Evolutionary conservation across 2,888 invertebrate genomes (phyloP), one percentile per base, ranked within the genome.

Genomic region (Caenorhabditis sp.): DNA sequence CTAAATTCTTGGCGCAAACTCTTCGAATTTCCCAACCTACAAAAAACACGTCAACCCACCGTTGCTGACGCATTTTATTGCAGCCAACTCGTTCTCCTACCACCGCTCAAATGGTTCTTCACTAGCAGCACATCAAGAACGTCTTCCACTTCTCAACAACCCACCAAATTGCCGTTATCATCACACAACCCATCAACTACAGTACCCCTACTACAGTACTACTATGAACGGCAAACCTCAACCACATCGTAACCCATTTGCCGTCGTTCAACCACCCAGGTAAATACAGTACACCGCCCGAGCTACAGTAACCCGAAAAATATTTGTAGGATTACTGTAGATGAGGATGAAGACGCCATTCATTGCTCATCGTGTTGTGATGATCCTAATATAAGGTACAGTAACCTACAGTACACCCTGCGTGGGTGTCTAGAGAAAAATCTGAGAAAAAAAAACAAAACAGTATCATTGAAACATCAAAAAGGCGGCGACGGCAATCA

Each of bases 301-400:
- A n/a, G n/a, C 24, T 23, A 53, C 24, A 23, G 21, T 53, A 23
- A 4, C 53, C 21, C 53, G 1, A 23, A n/a, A 50, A 50, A 50
- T n/a, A 8, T n/a, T 50, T 51, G 21, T 23, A 51, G 51, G 3
- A 6, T 4, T 19, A 12, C 36, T 3, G 10, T 58, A 21, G 66
- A 73, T 24, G 82, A 82, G 1, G 77, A 79, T 1, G 76, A 75
- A 27, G 74, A 82, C 14, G 75, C 81, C 23, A 78, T 84, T 58
- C 82, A 84, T 55, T 84, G 84, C 65, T 81, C 81, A 6, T 82
- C 83, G 14, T 84, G 84, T 63, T 84, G 83, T 57, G 82, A 82
- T n/a, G 74, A 81, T 58, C 73, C 76, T 14, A 81, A 80, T 67
- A 66, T 82, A 27, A 79, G 80, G 83, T 82, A 43, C 17, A 17